Evolutionary conservation across 2,113 vertebrate species (phyloP).

Genomic region (Camelus dromedarius): DNA sequence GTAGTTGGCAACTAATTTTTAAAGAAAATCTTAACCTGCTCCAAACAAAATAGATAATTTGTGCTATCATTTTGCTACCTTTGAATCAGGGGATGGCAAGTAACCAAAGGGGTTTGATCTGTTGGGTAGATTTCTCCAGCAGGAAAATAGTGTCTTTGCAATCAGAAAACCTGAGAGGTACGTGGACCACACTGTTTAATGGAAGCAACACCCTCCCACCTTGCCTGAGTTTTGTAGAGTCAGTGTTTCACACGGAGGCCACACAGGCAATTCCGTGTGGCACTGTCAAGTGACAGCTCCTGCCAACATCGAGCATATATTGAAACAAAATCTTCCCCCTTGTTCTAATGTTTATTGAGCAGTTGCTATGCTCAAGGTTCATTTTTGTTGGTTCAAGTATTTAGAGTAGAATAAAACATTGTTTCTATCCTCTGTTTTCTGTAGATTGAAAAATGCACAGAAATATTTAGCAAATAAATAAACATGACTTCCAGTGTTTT

Average conservation of each 20-base stretch:
- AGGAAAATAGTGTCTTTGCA: not conserved
- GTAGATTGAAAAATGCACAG: not conserved
- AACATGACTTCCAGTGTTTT: not conserved
- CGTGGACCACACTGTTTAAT: rapidly evolving
- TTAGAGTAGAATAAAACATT: not conserved
- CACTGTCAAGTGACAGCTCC: not conserved
- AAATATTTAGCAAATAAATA: not conserved
- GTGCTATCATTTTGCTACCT: not conserved
- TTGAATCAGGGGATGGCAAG: not conserved
- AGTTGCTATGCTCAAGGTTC: not conserved
- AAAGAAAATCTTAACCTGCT: not conserved
- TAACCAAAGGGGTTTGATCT: not conserved
- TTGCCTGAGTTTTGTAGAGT: not conserved
- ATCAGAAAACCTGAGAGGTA: rapidly evolving
- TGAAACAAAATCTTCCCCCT: not conserved
- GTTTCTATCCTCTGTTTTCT: not conserved
- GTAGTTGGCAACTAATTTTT: not conserved
- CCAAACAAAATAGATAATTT: not conserved
- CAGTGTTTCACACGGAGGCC: not conserved
- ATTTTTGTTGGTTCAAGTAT: not conserved
- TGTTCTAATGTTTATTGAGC: not conserved
- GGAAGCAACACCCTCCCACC: rapidly evolving
- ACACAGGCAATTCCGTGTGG: rapidly evolving
- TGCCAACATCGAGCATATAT: not conserved
- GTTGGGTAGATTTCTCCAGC: not conserved